Base-by-base conservation (phyloP, 2,113 vertebrate genomes). In the Anolis carolinensis region DNA sequence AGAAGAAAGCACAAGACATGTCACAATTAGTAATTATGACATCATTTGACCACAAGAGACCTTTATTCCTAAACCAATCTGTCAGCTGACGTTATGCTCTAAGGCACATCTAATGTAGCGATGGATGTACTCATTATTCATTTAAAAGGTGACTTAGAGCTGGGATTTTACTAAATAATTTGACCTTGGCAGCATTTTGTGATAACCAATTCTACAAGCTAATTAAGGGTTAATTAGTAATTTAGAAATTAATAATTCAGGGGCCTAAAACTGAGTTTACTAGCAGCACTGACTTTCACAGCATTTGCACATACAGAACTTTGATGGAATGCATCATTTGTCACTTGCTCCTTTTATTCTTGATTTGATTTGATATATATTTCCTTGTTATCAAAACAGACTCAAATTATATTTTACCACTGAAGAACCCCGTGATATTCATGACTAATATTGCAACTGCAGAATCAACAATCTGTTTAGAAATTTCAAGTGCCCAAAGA, bases 221-320 rank as follows among this genome's bases (percentile, higher is more conserved):
- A 79, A 62, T 74, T 68, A n/a, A 21, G 7, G 85, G 52, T 89
- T 77, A 72, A 65, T 86, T 86, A 81, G 44, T 67, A 67, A 75
- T 74, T 63, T 52, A 65, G 21, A n/a, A 86, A 73, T 80, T 62
- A 86, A 63, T 81, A 81, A 75, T 86, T 50, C 71, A 75, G 39
- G n/a, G 62, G 20, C n/a, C 79, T 23, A 86, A 88, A 84, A 65
- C 25, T 3, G 2, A 1, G 59, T 25, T 5, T 85, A 79, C 16
- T 5, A 3, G 0, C 86, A 88, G 86, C 13, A 52, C 16, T 86
- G 13, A 86, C 65, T 87, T 80, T 18, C 1, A 0, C 2, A 79
- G 36, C 0, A n/a, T 68, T 75, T 34, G 74, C 87, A 5, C 65
- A 1, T 0, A 32, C 68, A 39, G 36, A 65, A 50, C 0, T 0